Conservation (phyloP, 2,113 vertebrate genomes). For the Platanista minor region DNA sequence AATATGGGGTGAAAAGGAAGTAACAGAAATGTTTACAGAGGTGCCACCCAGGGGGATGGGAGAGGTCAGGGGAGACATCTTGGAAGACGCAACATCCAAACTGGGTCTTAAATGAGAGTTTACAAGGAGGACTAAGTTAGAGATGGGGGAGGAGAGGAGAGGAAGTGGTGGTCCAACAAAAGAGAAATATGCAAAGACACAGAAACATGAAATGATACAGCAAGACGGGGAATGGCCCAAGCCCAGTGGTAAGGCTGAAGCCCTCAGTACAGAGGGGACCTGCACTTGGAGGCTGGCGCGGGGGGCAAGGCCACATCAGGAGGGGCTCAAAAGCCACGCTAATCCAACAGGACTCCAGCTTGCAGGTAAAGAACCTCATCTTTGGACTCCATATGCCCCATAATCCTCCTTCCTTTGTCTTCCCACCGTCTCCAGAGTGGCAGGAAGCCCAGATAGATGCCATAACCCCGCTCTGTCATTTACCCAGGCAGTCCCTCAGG, state of each 20-base stretch:
- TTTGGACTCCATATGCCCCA: neutral
- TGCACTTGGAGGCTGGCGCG: rapidly evolving
- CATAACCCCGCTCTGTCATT: no score
- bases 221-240: neutral
- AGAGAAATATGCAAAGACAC: neutral
- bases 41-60: rapidly evolving
- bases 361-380: neutral
- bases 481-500: neutral
- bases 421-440: neutral
- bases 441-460: neutral
- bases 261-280: no score
- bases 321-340: neutral
- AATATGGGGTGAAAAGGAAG: neutral
- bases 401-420: neutral
- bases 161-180: neutral
- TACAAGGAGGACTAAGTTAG: neutral
- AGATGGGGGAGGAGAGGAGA: neutral
- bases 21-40: neutral
- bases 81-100: neutral
- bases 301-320: neutral
- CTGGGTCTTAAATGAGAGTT: neutral
- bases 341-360: neutral
- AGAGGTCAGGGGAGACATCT: neutral
- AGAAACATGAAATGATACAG: neutral
- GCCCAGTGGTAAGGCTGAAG: neutral